A percentile compares a stretch with the other conserved stretches of the same genome.
These are phyloP conservation scores for Drosophila tsacasi DNA, from an alignment of 1,140 invertebrate species.

Conservation along the genomic window DNA sequence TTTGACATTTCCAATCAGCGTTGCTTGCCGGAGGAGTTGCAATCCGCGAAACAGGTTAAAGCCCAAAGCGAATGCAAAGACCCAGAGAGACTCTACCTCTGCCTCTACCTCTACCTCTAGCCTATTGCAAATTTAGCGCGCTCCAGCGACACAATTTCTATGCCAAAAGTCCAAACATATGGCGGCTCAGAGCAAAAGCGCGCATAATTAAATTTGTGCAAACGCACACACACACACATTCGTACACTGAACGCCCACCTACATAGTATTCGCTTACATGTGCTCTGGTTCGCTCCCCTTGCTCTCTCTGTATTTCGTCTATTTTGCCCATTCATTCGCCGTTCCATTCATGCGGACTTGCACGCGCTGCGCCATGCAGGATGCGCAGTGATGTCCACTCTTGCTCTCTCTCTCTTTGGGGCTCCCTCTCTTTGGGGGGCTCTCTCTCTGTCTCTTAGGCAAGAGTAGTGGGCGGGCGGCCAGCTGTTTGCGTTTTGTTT, in stretches of 20 bases:
- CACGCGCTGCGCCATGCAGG: conserved; percentile 80
- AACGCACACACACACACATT: conserved; percentile 16
- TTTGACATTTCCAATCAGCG: conserved; percentile 75
- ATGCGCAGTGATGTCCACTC: conserved; percentile 64
- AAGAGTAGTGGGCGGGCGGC: conserved; percentile 57
- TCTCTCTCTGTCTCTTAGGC: conserved; percentile 43
- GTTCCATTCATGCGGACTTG: conserved; percentile 75
- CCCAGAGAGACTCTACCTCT: conserved; percentile 19
- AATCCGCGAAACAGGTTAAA: conserved; percentile 79
- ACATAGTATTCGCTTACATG: conserved; percentile 43
- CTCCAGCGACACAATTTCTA: conserved; percentile 70
- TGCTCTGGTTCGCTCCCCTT: conserved; percentile 26
- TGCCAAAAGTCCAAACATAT: conserved; percentile 75
- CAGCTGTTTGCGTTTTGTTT: conserved; percentile 69
- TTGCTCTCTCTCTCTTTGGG: conserved; percentile 20
- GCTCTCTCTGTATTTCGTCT: conserved; percentile 24
- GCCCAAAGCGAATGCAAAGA: conserved; percentile 69
- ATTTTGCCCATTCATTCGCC: conserved; percentile 62
- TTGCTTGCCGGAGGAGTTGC: conserved; percentile 53
- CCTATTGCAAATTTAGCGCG: conserved; percentile 70
- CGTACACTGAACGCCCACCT: conserved; percentile 7
- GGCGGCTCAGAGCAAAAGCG: conserved; percentile 51
- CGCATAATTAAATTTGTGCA: conserved; percentile 78
- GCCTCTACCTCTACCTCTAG: conserved; percentile 5
- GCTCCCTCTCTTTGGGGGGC: conserved; percentile 16